Evolutionary conservation across 2,888 invertebrate genomes (phyloP).

Genomic region (Choreutis nemorana): DNA sequence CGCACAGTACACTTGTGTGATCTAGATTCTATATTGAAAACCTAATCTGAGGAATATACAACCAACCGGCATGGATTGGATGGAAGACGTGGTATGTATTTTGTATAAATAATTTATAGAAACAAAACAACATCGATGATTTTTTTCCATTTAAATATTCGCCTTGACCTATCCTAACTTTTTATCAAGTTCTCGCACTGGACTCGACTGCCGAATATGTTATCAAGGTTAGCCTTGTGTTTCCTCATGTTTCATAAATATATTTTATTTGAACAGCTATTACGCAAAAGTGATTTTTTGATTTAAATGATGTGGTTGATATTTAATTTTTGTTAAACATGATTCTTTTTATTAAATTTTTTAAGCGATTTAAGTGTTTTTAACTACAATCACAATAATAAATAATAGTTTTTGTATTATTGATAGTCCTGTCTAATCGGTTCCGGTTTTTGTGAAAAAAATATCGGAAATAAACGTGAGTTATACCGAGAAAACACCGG

Average conservation of each 20-base stretch:
- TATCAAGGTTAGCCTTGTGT: slow-evolving; percentile 13
- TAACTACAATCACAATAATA: no score
- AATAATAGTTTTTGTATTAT: no score
- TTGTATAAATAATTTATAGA: slow-evolving; percentile 11
- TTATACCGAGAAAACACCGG: no score
- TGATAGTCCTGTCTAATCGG: no score
- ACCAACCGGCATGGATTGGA: slow-evolving; percentile 56
- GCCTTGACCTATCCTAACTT: slow-evolving; percentile 62
- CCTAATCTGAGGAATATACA: slow-evolving; percentile 25
- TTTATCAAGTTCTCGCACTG: slow-evolving; percentile 37
- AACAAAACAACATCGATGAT: slow-evolving; percentile 5
- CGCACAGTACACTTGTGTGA: slow-evolving; percentile 53
- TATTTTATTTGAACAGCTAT: no score
- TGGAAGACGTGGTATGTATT: slow-evolving; percentile 59
- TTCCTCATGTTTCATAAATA: slow-evolving; percentile 14
- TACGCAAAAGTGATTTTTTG: no score
- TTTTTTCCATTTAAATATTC: slow-evolving; percentile 21
- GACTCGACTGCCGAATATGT: slow-evolving; percentile 23
- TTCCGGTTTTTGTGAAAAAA: no score
- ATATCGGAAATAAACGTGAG: no score
- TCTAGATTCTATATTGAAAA: slow-evolving; percentile 28
- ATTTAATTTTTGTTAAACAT: no score
- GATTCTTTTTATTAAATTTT: no score
- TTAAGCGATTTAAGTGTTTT: no score
- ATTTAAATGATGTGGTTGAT: no score